A percentile compares a stretch with the other conserved stretches of the same genome.
phyloP scores from a whole-genome alignment of 1,140 invertebrate genomes.

The Drosophila sturtevanti region DNA sequence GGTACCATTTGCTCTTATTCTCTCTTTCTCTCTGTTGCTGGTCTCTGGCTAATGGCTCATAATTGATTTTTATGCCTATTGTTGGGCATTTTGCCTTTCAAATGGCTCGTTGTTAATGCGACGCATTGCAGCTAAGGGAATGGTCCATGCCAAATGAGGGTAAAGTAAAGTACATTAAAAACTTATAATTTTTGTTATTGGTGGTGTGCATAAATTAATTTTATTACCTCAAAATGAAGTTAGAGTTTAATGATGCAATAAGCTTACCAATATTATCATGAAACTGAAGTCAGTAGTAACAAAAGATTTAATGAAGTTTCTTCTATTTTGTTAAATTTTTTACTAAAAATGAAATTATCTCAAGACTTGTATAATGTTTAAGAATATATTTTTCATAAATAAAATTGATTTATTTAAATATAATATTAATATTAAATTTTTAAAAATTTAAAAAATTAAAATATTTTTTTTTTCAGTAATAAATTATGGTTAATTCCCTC shows the following conservation, averaged over 20 bases:
- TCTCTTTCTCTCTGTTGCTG: slow-evolving; percentile 18
- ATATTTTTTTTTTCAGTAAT: too few relatives aligned
- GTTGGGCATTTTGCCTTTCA: slow-evolving; percentile 53
- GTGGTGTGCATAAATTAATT: slow-evolving; percentile 68
- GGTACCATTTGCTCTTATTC: background rate
- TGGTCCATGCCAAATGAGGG: slow-evolving; percentile 8
- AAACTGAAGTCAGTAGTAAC: background rate
- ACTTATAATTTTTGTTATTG: slow-evolving; percentile 74
- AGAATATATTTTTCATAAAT: too few relatives aligned
- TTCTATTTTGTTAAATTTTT: too few relatives aligned
- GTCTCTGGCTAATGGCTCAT: slow-evolving; percentile 69
- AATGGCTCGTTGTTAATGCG: slow-evolving; percentile 71
- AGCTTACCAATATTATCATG: background rate
- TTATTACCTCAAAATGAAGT: slow-evolving; percentile 54
- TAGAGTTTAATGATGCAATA: slow-evolving; percentile 59
- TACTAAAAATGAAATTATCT: too few relatives aligned
- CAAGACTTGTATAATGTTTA: too few relatives aligned
- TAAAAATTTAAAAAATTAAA: too few relatives aligned
- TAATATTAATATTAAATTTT: too few relatives aligned
- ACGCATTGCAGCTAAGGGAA: slow-evolving; percentile 58
- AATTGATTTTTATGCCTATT: slow-evolving; percentile 80
- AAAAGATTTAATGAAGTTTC: too few relatives aligned
- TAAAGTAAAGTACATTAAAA: slow-evolving; percentile 55
- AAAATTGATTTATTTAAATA: too few relatives aligned
- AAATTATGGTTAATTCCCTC: too few relatives aligned